Evolutionary conservation across 2,113 vertebrate genomes (phyloP).

Genomic region (Pomatorhinus ruficollis): DNA sequence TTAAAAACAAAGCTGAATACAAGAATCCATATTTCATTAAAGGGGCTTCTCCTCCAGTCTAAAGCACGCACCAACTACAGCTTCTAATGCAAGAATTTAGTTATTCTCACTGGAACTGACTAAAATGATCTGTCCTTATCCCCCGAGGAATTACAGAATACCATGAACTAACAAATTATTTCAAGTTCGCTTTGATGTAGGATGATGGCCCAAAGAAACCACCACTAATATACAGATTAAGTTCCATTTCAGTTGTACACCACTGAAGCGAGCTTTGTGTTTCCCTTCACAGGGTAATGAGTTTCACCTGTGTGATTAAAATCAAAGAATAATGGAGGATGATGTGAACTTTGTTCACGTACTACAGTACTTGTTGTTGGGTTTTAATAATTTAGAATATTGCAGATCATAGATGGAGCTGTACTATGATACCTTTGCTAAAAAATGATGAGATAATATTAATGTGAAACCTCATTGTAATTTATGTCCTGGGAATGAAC

Average conservation of each 20-base stretch:
- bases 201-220: neutral
- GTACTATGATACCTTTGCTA: neutral
- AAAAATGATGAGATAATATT: conserved; percentile 23
- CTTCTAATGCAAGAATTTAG: neutral
- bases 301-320: conserved; percentile 57
- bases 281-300: conserved; percentile 11
- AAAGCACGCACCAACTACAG: neutral
- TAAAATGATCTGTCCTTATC: neutral
- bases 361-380: conserved; percentile 8
- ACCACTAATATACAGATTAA: neutral
- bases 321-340: conserved; percentile 17
- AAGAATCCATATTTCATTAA: conserved; percentile 7
- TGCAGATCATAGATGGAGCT: neutral
- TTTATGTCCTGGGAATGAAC: neutral
- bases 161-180: neutral
- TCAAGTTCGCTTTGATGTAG: neutral
- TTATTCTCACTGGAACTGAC: neutral
- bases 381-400: conserved; percentile 51
- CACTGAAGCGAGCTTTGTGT: neutral
- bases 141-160: neutral
- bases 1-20: conserved; percentile 20
- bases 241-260: neutral
- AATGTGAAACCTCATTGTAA: neutral
- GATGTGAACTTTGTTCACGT: conserved; percentile 31
- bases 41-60: neutral